Base-by-base conservation (phyloP, 2,888 invertebrate genomes). In the Cataglyphis rosenhaueri region DNA sequence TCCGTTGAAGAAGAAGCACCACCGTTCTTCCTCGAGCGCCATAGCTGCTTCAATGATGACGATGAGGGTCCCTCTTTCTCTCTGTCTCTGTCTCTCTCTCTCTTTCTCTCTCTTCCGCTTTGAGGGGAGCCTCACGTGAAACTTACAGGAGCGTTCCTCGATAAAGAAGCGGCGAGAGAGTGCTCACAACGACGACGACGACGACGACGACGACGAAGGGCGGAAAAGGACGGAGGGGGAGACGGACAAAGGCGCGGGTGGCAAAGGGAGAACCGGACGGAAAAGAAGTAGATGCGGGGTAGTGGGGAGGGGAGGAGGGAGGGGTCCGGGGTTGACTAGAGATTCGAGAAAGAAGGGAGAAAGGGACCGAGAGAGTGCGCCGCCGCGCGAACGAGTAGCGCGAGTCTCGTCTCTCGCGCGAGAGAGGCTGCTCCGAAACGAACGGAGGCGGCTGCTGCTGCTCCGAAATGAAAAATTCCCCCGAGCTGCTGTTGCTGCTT, bases 21-120 rank as follows among this genome's bases (percentile, higher is more conserved):
- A 89, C 82, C 85, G 91, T 87, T 91, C 15, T 21, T 78, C 32
- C 41, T 79, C 88, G 88, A 89, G 87, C 91, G 91, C 91, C 91
- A 91, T 91, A 86, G 84, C 87, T 90, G 85, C 86, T 82, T 75
- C 65, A 76, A 76, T 85, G 82, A 82, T 12, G 71, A 25, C 59
- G 70, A 62, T 18, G 48, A 64, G 21, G 65, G 15, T 62, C 10
- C 65, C 66, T 71, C 76, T 81, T 3, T 41, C 4, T 44, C 44
- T 44, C n/a, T 85, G 78, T 85, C 85, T 62, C 10, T 68, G 64
- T 68, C 76, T 81, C 9, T 41, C 76, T 81, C 9, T 41, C 18
- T 85, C 81, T 84, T 84, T 62, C 21, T 32, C 48, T 70, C 52
- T 62, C 44, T 35, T 81, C 75, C 82, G 70, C 41, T 55, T 44